Conservation (phyloP, 2,113 vertebrate species). For the Ammodytes marinus region DNA sequence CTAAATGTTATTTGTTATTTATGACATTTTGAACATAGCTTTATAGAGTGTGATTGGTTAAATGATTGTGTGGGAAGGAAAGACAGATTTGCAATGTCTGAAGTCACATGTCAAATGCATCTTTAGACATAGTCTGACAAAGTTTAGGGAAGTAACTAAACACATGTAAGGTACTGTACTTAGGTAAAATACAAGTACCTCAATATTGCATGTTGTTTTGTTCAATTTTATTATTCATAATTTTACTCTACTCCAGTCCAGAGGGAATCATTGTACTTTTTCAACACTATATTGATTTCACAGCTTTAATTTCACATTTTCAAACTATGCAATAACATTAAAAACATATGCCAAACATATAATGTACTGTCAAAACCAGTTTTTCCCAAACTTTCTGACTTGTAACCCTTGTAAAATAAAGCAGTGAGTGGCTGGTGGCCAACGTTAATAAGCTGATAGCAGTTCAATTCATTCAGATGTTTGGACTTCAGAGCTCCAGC, state of each 20-base stretch:
- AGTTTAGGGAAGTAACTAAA: not conserved
- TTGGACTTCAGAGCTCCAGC: conserved; percentile 49
- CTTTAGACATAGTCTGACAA: not conserved
- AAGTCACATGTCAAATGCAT: not conserved
- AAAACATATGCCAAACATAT: not conserved
- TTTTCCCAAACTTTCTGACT: not conserved
- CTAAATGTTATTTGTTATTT: not conserved
- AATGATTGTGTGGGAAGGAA: not conserved
- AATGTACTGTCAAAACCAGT: not conserved
- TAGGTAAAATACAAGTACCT: not conserved
- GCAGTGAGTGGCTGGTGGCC: not conserved
- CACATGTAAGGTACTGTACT: not conserved
- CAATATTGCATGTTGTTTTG: not conserved
- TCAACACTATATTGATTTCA: not conserved
- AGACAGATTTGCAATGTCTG: not conserved
- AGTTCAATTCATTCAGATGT: conserved; percentile 34
- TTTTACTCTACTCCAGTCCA: not conserved
- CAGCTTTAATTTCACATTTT: not conserved
- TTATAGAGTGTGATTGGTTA: not conserved
- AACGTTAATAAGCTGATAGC: too few relatives aligned
- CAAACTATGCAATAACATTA: not conserved
- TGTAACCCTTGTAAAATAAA: not conserved
- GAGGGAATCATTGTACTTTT: not conserved
- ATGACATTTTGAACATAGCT: not conserved
- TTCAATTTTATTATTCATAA: not conserved